Percentiles rank a stretch among this genome's conserved stretches.
phyloP scores from a whole-genome alignment of 2,797 vertebrate genomes.

The Notolabrus celidotus region DNA sequence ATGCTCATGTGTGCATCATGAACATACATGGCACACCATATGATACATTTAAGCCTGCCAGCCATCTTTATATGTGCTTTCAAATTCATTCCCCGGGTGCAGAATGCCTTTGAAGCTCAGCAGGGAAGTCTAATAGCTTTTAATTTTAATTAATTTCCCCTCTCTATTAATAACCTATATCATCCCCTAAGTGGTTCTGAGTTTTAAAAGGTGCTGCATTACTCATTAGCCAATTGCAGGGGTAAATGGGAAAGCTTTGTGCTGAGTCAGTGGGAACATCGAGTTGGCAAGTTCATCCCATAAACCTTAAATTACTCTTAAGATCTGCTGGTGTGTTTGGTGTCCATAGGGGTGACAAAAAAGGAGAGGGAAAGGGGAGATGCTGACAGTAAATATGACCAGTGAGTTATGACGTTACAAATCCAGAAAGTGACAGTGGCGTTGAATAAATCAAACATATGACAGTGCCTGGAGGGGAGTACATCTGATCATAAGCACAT shows the following conservation, averaged over 20 bases:
- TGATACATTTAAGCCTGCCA: constrained; percentile 44
- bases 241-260: constrained; percentile 46
- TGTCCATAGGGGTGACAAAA: constrained; percentile 2
- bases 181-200: constrained; percentile 71
- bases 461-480: neutral
- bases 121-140: constrained; percentile 67
- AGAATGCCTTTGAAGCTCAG: constrained; percentile 69
- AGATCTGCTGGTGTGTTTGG: neutral
- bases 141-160: constrained; percentile 75
- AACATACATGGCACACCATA: neutral
- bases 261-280: constrained; percentile 62
- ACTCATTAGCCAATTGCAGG: constrained; percentile 66
- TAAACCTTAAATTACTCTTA: constrained; percentile 39
- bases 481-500: neutral
- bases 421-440: neutral
- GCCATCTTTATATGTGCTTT: constrained; percentile 49
- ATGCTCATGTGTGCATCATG: constrained; percentile 1
- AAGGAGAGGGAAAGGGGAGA: constrained; percentile 15
- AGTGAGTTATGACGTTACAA: no score
- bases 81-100: constrained; percentile 50
- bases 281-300: constrained; percentile 55
- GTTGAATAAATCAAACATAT: constrained; percentile 1
- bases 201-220: constrained; percentile 69
- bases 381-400: neutral
- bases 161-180: constrained; percentile 76